Evolutionary conservation across 2,113 vertebrate genomes (phyloP), one percentile per base, ranked within the genome.

Genomic region (Cyphomyrus plagiostoma): DNA sequence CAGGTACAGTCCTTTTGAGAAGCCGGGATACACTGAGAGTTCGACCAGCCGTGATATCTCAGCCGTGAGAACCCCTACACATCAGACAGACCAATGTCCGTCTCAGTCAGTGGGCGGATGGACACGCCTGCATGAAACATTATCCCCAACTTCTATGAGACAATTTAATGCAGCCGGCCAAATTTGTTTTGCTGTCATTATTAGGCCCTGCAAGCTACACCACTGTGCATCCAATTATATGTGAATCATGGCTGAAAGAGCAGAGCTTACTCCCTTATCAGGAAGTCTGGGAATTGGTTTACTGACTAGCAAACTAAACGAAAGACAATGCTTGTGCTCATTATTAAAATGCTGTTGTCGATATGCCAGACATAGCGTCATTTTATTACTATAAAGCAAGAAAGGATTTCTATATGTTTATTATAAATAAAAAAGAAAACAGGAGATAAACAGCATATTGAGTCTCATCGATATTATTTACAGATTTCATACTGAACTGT

Each of bases 221-320:
- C 30, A 45, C 19, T 49, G 56, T 26, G 88, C 17, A 89, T 53
- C 88, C 70, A 83, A 89, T 82, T 82, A 89, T 83, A 39, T 8
- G 30, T 88, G 46, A 88, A 88, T 77, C 8, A 49, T 74, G 35
- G 88, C 21, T 56, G 50, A 56, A 53, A 56, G 50, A 17, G 85
- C 39, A 35, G 39, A 21, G n/a, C 48, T 86, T 86, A 26, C 30
- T 39, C 6, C 30, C n/a, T 87, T 56, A 39, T 56, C 85, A 21
- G 21, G n/a, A 35, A 26, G 15, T 87, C 15, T 21, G 26, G 50
- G 50, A 56, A 87, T 53, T 53, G 26, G 23, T 87, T 87, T 50
- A 15, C 26, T 19, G 56, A 10, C 48, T 53, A 30, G 85, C 50
- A 39, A 53, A 87, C 6, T 0, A 53, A 50, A 87, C 5, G 17